Conservation (phyloP, 92 coral and sea anemone species). For the Ricordea florida region DNA sequence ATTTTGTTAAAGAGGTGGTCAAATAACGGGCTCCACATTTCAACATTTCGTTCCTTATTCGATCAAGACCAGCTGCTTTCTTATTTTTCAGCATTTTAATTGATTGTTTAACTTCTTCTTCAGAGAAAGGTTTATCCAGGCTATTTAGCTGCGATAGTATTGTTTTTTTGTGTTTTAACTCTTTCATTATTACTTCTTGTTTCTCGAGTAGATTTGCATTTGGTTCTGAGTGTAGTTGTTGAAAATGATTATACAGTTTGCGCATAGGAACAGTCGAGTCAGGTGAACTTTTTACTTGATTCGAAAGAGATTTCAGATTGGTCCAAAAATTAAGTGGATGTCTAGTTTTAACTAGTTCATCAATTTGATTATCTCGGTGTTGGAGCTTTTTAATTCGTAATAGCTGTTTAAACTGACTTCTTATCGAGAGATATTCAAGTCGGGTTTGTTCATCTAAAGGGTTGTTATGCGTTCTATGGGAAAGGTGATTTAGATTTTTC, state of each 20-base stretch:
- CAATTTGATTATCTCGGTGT: neutral
- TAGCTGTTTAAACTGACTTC: neutral
- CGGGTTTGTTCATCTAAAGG: conserved; percentile 2
- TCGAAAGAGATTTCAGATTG: conserved; percentile 8
- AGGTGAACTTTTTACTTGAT: neutral
- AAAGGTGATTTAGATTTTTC: conserved; percentile 2
- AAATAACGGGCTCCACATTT: no score
- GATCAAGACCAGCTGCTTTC: no score
- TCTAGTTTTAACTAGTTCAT: neutral
- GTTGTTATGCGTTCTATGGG: conserved; percentile 4
- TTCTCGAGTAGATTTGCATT: conserved; percentile 16
- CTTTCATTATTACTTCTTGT: conserved; percentile 3
- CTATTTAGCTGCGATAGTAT: neutral
- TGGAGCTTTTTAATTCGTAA: conserved; percentile 7
- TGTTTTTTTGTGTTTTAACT: conserved; percentile 5
- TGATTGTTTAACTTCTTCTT: conserved; percentile 13
- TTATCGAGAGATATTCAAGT: neutral
- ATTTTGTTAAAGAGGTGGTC: no score
- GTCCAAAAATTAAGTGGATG: conserved; percentile 1
- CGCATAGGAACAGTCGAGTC: conserved; percentile 5
- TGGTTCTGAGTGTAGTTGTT: neutral
- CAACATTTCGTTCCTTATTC: no score
- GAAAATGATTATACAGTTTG: conserved; percentile 15
- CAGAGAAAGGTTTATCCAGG: conserved; percentile 12
- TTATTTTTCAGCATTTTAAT: neutral